Percentiles rank a stretch among this genome's conserved stretches.
Conservation (phyloP, 1,140 invertebrate species). For the Drosophila micromelanica region DNA sequence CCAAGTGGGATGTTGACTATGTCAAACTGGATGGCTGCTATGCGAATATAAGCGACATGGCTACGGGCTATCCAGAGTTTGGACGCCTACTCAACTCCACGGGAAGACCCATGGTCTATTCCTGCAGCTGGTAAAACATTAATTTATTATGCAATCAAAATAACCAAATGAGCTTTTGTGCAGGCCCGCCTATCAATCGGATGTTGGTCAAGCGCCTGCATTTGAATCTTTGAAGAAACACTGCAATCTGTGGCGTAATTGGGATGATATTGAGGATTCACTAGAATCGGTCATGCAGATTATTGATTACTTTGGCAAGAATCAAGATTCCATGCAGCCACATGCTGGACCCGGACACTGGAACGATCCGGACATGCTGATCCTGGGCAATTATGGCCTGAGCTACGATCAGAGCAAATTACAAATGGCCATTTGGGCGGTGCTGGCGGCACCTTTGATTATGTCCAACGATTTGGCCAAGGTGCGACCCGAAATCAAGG, state of each 20-base stretch:
- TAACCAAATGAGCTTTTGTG: background rate
- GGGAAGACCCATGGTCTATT: constrained; percentile 93
- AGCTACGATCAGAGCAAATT: constrained; percentile 92
- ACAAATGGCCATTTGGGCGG: constrained; percentile 96
- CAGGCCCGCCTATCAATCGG: constrained; percentile 93
- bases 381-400: constrained; percentile 94
- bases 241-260: constrained; percentile 96
- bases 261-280: constrained; percentile 93
- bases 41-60: constrained; percentile 87
- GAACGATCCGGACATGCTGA: constrained; percentile 95
- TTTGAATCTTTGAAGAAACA: constrained; percentile 93
- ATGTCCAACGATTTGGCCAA: constrained; percentile 93
- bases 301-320: constrained; percentile 91
- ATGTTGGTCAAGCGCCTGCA: constrained; percentile 91
- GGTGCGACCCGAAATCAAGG: constrained; percentile 89
- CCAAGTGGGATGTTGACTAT: constrained; percentile 95
- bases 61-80: constrained; percentile 89
- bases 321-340: constrained; percentile 89
- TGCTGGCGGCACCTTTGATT: constrained; percentile 94
- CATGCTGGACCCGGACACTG: constrained; percentile 93
- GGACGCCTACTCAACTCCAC: constrained; percentile 90
- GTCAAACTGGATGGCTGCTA: constrained; percentile 96
- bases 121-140: constrained; percentile 90
- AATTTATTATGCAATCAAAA: no score
- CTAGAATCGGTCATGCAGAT: constrained; percentile 90